Evolutionary conservation across 2,113 vertebrate genomes (phyloP), one percentile per base, ranked within the genome.

Genomic region (Anguilla japonica): DNA sequence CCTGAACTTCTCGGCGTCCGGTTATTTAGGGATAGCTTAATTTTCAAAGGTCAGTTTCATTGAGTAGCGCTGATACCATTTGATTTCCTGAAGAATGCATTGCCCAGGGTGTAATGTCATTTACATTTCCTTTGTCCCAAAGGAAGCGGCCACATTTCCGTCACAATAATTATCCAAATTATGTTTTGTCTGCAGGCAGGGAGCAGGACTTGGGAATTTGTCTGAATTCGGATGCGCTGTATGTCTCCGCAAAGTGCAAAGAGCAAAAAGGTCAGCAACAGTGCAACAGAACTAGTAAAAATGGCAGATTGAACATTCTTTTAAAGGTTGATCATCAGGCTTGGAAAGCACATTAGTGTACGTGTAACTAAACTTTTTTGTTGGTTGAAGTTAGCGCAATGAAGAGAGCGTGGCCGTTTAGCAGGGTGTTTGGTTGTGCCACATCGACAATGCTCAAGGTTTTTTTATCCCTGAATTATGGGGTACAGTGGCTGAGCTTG

Each of bases 81-180:
- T 81, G 40, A 82, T 86, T 86, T 82, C 85, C 85, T 46, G 57
- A 86, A 63, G 85, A 82, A 86, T 82, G 85, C 50, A n/a, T 82
- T 29, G 79, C 56, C 85, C 80, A 22, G 41, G 60, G 85, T 41
- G 56, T 82, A 60, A 86, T 63, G 41, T 41, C 79, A 82, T 82
- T 81, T 86, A 86, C 67, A 67, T 82, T 86, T 81, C 56, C 79
- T 81, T 86, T 63, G 56, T 78, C 53, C 39, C 0, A 53, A 80
- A 56, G 39, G 41, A n/a, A 8, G 22, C 3, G 11, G 71, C n/a
- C 71, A 29, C 71, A 75, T 13, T 13, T 1, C 71, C 26, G 71
- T 13, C 26, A 14, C n/a, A 34, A 34, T 29, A 75, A 14, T 11
- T 5, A 75, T 4, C 2, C 26, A n/a, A 34, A 34, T 13, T 34